Conservation (phyloP, 2,797 vertebrate genomes). For the Oophaga sylvatica region DNA sequence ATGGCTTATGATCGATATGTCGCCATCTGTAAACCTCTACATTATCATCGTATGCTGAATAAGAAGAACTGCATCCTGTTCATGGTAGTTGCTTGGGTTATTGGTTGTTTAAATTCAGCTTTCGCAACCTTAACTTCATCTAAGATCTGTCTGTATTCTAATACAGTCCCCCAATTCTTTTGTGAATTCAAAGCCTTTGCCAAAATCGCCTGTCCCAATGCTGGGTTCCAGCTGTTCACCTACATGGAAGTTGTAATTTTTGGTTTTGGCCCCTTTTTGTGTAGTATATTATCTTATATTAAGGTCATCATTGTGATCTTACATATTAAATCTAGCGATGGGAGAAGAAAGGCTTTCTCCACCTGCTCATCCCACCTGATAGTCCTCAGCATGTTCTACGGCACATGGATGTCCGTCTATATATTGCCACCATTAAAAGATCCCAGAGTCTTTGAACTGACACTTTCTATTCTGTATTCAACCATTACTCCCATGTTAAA, state of each 20-base stretch:
- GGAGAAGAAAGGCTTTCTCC: slow-evolving; percentile 65
- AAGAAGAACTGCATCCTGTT: slow-evolving; percentile 9
- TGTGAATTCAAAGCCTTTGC: slow-evolving; percentile 25
- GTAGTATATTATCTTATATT: slow-evolving; percentile 13
- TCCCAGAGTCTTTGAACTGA: not conserved
- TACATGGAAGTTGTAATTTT: slow-evolving; percentile 11
- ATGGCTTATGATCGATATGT: slow-evolving; percentile 54
- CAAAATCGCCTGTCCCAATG: slow-evolving; percentile 22
- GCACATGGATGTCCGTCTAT: not conserved
- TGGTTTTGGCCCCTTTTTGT: not conserved
- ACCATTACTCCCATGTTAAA: slow-evolving; percentile 43
- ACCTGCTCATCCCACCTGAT: slow-evolving; percentile 31
- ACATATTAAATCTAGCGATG: not conserved
- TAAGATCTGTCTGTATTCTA: not conserved
- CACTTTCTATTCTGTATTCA: not conserved
- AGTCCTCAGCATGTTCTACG: slow-evolving; percentile 15
- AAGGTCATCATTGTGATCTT: slow-evolving; percentile 10
- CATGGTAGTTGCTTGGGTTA: not conserved
- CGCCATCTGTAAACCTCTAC: slow-evolving; percentile 45
- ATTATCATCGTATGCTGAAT: slow-evolving; percentile 11
- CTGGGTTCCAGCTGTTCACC: not conserved
- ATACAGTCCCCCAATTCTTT: slow-evolving; percentile 24
- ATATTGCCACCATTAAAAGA: not conserved
- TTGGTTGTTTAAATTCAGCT: not conserved
- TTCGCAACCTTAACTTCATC: not conserved